These are phyloP conservation scores for Amphilophus citrinellus DNA, from an alignment of 2,113 vertebrate species.

Conservation along the genomic window DNA sequence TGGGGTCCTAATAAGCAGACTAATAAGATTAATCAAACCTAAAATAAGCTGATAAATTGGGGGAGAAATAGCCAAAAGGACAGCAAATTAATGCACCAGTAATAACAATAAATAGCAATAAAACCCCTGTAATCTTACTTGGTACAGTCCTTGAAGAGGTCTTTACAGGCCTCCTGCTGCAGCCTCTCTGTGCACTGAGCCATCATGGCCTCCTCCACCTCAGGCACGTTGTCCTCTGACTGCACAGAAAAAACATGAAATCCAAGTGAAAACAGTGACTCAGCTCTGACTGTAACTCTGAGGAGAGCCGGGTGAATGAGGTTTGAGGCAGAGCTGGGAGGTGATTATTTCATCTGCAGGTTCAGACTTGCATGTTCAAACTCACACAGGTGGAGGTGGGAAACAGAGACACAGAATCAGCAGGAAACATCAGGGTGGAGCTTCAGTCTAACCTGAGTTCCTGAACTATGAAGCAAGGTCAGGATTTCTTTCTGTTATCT, in stretches of 20 bases:
- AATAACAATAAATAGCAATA: neutral
- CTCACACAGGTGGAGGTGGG: neutral
- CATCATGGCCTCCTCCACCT: slow-evolving; percentile 88
- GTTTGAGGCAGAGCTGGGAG: neutral
- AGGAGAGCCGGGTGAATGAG: neutral
- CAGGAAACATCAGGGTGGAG: neutral
- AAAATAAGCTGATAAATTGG: neutral
- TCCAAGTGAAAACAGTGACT: neutral
- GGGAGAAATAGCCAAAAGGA: rapidly evolving
- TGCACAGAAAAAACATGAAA: slow-evolving; percentile 49
- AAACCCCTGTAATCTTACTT: slow-evolving; percentile 82
- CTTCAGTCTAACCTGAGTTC: neutral
- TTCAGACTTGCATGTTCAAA: neutral
- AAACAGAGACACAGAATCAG: neutral
- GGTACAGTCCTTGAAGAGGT: slow-evolving; percentile 95
- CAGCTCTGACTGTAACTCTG: neutral
- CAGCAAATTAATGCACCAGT: neutral
- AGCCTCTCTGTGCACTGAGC: slow-evolving; percentile 86
- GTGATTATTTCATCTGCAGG: neutral
- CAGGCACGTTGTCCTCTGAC: slow-evolving; percentile 90
- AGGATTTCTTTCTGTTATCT: neutral
- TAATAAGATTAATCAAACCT: neutral
- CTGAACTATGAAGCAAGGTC: neutral
- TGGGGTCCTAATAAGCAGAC: neutral
- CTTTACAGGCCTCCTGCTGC: slow-evolving; percentile 92